These are phyloP conservation scores for Hartigia nigra DNA, from an alignment of 2,888 invertebrate genomes.

Conservation along the genomic window DNA sequence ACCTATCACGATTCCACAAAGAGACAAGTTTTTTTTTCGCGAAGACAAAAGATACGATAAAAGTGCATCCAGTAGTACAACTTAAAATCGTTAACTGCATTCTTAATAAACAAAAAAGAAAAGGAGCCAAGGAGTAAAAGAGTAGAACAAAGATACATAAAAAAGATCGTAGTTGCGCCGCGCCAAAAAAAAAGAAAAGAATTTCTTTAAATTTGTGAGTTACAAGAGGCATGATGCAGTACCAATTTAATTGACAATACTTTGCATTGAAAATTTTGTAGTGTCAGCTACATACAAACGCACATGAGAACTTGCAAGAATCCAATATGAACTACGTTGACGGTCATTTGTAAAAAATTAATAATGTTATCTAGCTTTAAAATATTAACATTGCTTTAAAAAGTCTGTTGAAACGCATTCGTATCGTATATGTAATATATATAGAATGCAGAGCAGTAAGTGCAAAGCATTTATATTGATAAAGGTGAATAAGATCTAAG, in stretches of 20 bases:
- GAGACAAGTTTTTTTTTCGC: background rate
- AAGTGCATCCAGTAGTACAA: background rate
- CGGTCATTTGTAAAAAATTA: background rate
- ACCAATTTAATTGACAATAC: background rate
- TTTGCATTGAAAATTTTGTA: background rate
- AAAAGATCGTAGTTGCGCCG: background rate
- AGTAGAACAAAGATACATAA: background rate
- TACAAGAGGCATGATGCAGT: background rate
- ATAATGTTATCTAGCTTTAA: background rate
- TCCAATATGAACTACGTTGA: background rate
- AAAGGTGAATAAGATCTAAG: background rate
- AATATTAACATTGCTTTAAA: background rate
- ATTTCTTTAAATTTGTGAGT: background rate
- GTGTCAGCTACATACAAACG: background rate
- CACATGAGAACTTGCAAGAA: background rate
- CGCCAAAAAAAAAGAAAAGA: background rate
- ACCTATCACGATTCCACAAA: background rate
- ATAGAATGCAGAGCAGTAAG: background rate
- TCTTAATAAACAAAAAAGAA: slow-evolving; percentile 27
- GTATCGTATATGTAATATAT: background rate
- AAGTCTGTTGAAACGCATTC: background rate
- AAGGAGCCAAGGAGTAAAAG: background rate
- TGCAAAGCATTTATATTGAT: background rate
- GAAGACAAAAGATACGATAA: background rate
- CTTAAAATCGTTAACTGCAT: background rate